Evolutionary conservation across 2,113 vertebrate genomes (phyloP).

Genomic region (Paramisgurnus dabryanus): DNA sequence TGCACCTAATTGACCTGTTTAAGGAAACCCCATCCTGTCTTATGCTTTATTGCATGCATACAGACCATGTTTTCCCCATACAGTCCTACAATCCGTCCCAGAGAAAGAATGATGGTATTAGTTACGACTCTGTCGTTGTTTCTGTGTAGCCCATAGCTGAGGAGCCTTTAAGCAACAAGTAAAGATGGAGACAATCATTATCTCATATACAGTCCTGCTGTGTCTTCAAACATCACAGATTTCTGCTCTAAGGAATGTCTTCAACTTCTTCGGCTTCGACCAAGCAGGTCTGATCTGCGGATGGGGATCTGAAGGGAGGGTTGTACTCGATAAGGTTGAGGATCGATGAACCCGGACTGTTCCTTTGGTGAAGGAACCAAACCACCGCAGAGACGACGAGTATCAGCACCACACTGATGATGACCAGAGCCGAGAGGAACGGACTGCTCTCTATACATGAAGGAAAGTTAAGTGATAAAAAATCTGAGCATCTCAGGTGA

Average conservation of each 20-base stretch:
- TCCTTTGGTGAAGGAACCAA: conserved; percentile 81
- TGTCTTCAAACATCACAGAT: neutral
- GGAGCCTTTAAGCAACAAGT: neutral
- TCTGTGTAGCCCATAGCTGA: neutral
- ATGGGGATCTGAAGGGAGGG: conserved; percentile 70
- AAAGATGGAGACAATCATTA: neutral
- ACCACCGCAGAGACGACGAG: conserved; percentile 73
- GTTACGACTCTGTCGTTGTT: neutral
- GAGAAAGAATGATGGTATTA: neutral
- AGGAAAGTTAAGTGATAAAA: conserved; percentile 41
- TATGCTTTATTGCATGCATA: neutral
- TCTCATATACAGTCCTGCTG: neutral
- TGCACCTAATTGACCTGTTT: neutral
- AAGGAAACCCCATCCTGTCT: neutral
- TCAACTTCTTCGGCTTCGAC: conserved; percentile 81
- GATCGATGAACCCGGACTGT: conserved; percentile 61
- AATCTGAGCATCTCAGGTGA: conserved; percentile 26
- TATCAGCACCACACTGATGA: conserved; percentile 75
- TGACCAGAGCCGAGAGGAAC: conserved; percentile 76
- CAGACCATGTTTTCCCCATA: neutral
- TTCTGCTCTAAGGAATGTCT: conserved; percentile 62
- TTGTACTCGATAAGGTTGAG: conserved; percentile 76
- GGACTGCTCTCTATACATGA: conserved; percentile 59
- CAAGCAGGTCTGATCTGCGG: conserved; percentile 76
- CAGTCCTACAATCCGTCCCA: neutral